A percentile compares a stretch with the other conserved stretches of the same genome.
Conservation (phyloP, 2,113 vertebrate species). For the Xiphophorus maculatus region DNA sequence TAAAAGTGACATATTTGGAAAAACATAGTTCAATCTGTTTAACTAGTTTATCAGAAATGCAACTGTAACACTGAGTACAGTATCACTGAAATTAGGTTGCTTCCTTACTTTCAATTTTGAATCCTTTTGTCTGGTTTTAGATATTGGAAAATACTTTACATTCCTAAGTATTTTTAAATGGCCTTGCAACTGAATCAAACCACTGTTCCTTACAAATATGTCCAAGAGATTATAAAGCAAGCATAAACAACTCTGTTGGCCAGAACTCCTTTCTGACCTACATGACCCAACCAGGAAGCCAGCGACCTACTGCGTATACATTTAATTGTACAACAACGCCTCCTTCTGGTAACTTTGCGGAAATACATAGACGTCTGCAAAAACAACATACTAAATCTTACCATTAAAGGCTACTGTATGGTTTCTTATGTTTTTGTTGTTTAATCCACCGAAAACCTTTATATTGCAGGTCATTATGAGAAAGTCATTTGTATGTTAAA, state of each 20-base stretch:
- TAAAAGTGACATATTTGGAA: no score
- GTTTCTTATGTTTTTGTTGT: background rate
- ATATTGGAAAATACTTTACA: background rate
- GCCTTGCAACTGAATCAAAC: background rate
- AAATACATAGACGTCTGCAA: slow-evolving; percentile 5
- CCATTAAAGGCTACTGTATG: slow-evolving; percentile 1
- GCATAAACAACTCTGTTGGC: background rate
- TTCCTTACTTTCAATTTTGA: background rate
- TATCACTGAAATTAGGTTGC: background rate
- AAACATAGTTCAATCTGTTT: no score
- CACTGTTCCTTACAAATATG: background rate
- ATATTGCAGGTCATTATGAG: background rate
- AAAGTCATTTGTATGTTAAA: background rate
- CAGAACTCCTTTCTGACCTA: background rate
- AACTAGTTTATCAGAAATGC: background rate
- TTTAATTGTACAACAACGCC: slow-evolving; percentile 36
- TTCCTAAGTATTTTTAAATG: background rate
- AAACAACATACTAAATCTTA: background rate
- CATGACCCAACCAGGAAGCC: background rate
- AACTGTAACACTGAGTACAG: background rate
- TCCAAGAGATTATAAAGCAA: background rate
- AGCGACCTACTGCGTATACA: background rate
- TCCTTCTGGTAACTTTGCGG: slow-evolving; percentile 21
- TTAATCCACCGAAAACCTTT: background rate
- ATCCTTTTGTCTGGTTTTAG: background rate